phyloP scores from a whole-genome alignment of 92 coral and sea anemone genomes.

The Phenganax marumi region DNA sequence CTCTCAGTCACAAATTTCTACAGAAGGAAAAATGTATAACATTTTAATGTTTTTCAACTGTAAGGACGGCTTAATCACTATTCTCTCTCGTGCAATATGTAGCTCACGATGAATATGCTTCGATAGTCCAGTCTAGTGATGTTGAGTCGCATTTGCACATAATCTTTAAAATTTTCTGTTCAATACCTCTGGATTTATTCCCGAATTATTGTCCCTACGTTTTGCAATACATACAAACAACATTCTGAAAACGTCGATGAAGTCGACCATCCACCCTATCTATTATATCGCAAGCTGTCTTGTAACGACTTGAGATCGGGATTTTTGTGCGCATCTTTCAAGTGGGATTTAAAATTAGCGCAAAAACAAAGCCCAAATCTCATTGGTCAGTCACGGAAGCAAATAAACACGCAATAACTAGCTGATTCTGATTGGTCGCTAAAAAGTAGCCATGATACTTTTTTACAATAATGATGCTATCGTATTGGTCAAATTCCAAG shows the following conservation, averaged over 20 bases:
- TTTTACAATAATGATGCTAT: not conserved
- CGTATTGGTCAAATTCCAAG: not conserved
- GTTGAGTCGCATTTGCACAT: not conserved
- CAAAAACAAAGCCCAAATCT: not conserved
- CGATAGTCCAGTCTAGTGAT: not conserved
- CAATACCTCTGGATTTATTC: not conserved
- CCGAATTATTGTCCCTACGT: slow-evolving; percentile 5
- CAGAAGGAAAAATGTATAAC: not conserved
- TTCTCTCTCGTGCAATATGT: too few species aligned
- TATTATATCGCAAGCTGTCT: not conserved
- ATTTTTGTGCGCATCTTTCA: not conserved
- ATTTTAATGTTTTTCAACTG: not conserved
- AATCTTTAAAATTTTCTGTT: not conserved
- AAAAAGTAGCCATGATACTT: slow-evolving; percentile 2
- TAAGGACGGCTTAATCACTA: not conserved
- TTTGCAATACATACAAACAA: not conserved
- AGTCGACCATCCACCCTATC: not conserved
- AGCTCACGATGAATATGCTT: not conserved
- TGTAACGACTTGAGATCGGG: slow-evolving; percentile 4
- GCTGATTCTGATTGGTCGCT: not conserved
- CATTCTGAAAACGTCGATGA: slow-evolving; percentile 2
- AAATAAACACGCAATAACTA: not conserved
- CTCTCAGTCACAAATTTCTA: slow-evolving; percentile 43
- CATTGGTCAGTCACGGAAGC: not conserved
- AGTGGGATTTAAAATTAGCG: slow-evolving; percentile 23